Percentiles rank a stretch among this genome's conserved stretches.
These are phyloP conservation scores for Morpho achilles DNA, from an alignment of 2,888 invertebrate species.

Conservation along the genomic window DNA sequence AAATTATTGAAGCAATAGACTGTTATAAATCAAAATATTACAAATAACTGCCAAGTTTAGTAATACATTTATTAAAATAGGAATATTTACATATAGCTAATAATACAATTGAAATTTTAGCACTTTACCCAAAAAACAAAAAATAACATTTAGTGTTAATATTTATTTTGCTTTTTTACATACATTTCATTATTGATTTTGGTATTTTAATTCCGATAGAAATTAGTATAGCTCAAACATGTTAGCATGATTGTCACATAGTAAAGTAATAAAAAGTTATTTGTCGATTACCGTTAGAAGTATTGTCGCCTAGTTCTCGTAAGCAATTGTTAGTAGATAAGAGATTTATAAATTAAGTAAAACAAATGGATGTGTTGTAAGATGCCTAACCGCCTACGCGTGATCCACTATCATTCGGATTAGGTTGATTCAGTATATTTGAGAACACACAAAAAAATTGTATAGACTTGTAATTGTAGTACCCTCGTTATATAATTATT, in stretches of 20 bases:
- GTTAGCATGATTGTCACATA: too few relatives aligned
- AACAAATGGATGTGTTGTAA: conserved; percentile 14
- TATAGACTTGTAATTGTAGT: too few relatives aligned
- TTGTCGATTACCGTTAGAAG: background rate
- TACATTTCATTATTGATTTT: too few relatives aligned
- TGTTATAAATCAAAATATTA: too few relatives aligned
- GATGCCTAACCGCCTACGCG: conserved; percentile 13
- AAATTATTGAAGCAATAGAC: too few relatives aligned
- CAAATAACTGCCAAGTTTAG: too few relatives aligned
- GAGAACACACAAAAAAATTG: too few relatives aligned
- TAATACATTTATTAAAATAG: background rate
- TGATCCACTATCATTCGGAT: conserved; percentile 12
- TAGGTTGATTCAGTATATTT: conserved; percentile 9
- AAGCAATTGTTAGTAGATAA: conserved; percentile 3
- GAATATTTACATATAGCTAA: background rate
- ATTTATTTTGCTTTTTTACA: too few relatives aligned
- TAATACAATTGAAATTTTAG: background rate
- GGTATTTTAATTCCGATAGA: too few relatives aligned
- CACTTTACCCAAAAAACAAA: background rate
- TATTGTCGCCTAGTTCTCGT: background rate
- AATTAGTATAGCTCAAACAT: too few relatives aligned
- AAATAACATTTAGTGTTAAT: background rate
- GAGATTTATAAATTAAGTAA: conserved; percentile 8
- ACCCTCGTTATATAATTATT: too few relatives aligned
- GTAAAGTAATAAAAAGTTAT: background rate